These are phyloP conservation scores for Holothuria glaberrima DNA, from an alignment of 35 echinoderm and acorn worm species.

Conservation along the genomic window DNA sequence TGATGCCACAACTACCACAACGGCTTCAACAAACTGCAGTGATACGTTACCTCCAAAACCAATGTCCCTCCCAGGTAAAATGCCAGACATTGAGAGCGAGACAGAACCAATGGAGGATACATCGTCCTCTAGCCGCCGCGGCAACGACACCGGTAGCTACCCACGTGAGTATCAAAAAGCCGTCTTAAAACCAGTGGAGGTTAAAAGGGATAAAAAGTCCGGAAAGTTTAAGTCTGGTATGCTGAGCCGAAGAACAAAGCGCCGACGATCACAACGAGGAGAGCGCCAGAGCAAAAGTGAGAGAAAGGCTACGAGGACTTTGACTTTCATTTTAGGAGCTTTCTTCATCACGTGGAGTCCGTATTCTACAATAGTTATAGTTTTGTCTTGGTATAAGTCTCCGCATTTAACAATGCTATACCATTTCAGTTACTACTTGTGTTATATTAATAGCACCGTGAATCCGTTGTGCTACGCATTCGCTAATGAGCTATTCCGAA, in stretches of 20 bases:
- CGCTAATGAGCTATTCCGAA: constrained; percentile 97
- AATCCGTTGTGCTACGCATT: constrained; percentile 99
- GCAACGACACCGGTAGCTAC: constrained; percentile 43
- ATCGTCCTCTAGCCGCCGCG: constrained; percentile 69
- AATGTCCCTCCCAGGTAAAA: constrained; percentile 56
- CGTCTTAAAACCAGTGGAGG: constrained; percentile 42
- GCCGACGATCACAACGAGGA: constrained; percentile 67
- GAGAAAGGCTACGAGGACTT: constrained; percentile 87
- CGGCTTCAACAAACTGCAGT: constrained; percentile 59
- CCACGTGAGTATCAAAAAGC: constrained; percentile 56
- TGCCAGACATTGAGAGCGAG: constrained; percentile 73
- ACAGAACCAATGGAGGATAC: constrained; percentile 87
- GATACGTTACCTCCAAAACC: constrained; percentile 3
- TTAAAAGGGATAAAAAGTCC: constrained; percentile 47
- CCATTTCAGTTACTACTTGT: constrained; percentile 96
- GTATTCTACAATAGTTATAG: constrained; percentile 90
- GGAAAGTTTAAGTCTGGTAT: constrained; percentile 60
- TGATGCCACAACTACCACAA: constrained; percentile 73
- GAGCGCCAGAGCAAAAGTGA: constrained; percentile 89
- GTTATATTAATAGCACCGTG: constrained; percentile 97
- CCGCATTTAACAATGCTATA: constrained; percentile 57
- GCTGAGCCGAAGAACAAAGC: constrained; percentile 41
- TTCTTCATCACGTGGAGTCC: constrained; percentile 99
- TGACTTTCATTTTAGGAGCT: constrained; percentile 95
- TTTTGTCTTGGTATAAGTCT: constrained; percentile 70